Base-by-base conservation (phyloP, 1,140 invertebrate species). In the Drosophila ironensis region DNA sequence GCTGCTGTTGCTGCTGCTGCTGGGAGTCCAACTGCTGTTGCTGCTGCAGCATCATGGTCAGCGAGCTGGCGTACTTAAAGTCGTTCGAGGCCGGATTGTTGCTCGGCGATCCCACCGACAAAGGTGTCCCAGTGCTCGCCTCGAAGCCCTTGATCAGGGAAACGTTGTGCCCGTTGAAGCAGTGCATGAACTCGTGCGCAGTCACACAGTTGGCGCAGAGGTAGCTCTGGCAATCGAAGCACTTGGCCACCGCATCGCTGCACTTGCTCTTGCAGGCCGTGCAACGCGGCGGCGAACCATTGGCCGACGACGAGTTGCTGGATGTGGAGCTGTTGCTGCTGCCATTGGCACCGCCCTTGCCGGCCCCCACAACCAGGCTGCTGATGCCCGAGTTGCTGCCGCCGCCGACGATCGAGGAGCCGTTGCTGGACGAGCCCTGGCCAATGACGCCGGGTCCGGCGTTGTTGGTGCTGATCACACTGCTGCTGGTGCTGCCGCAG, bases 121-220 rank as follows among this genome's bases (percentile, higher is more conserved):
- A 17, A 0, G 28, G 16, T 35, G 28, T 17, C 24, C 35, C 41
- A 6, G 46, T 47, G 22, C 52, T 56, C 2, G 78, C 75, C 24
- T 86, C 80, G 25, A 86, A 86, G 8, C 80, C 77, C 17, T 86
- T 87, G 17, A 87, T 87, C 20, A 76, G 53, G 40, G 95, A 92
- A 9, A 98, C 96, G 11, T 96, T 94, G 91, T 99, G 98, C 24
- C 97, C 97, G 90, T 98, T 97, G 91, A 99, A 99, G 90, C 97
- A 98, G 90, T 98, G 97, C 98, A 99, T 99, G 90, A 96, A 98
- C 90, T 98, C 96, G 90, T 99, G 98, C 33, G 97, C 97, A 94
- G 98, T 98, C 72, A 98, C 97, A 93, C 98, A 99, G 87, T 98
- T 98, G 35, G 96, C 93, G 91, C 98, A 99, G 37, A 99, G 93